Conservation (phyloP, 2,113 vertebrate genomes). For the Petrocephalus zakoni region DNA sequence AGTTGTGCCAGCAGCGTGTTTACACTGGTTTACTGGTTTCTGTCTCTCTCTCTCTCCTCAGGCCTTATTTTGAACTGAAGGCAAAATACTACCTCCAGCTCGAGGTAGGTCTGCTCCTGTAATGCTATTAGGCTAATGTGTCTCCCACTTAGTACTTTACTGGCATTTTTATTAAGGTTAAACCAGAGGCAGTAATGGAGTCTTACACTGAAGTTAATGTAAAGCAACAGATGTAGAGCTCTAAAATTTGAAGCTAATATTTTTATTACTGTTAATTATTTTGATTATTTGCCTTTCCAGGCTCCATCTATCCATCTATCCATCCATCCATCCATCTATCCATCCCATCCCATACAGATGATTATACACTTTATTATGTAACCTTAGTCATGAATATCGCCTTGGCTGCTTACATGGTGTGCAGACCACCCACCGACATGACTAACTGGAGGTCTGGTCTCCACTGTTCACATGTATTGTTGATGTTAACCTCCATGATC, state of each 20-base stretch:
- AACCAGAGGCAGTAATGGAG: background rate
- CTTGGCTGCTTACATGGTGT: background rate
- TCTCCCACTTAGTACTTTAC: background rate
- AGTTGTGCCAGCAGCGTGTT: background rate
- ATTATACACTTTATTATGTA: background rate
- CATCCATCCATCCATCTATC: background rate
- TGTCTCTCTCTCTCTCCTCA: conserved; percentile 39
- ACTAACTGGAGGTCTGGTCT: background rate
- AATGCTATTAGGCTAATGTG: background rate
- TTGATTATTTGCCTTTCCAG: background rate
- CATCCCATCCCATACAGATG: background rate
- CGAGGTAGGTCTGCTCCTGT: conserved; percentile 66
- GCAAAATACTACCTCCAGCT: conserved; percentile 90
- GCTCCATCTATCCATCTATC: background rate
- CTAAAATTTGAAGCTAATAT: background rate
- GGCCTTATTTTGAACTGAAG: conserved; percentile 96
- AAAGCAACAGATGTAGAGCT: background rate
- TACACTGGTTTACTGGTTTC: background rate
- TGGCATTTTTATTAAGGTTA: background rate
- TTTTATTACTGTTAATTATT: background rate
- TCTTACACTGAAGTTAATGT: background rate
- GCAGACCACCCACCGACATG: background rate
- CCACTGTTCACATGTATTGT: background rate
- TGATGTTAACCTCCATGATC: background rate
- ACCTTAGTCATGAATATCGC: background rate